Percentiles rank a stretch among this genome's conserved stretches.
Conservation (phyloP, 2,888 invertebrate species). For the Amblyjoppa fuscipennis region DNA sequence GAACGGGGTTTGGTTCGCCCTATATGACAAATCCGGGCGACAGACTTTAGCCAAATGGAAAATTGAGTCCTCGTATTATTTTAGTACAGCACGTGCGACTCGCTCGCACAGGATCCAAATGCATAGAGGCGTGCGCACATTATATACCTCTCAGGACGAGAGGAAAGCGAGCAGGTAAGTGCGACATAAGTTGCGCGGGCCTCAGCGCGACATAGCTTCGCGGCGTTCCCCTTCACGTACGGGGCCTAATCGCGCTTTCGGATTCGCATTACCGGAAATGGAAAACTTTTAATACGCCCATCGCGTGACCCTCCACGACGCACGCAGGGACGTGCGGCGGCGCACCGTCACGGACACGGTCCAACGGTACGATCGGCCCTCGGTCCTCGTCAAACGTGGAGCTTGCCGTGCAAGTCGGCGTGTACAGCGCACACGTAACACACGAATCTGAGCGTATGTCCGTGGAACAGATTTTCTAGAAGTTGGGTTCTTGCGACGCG, state of each 20-base stretch:
- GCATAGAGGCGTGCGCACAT: conserved; percentile 20
- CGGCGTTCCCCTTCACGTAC: conserved; percentile 53
- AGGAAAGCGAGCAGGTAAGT: conserved; percentile 8
- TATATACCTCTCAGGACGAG: conserved; percentile 13
- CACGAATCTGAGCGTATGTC: background rate
- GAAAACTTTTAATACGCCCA: conserved; percentile 75
- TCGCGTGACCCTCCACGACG: conserved; percentile 58
- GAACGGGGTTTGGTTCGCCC: conserved; percentile 52
- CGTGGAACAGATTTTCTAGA: conserved; percentile 23
- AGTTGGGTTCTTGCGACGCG: conserved; percentile 16
- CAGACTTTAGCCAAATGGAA: conserved; percentile 77
- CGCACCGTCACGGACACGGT: conserved; percentile 26
- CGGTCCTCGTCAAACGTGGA: conserved; percentile 27
- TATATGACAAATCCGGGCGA: conserved; percentile 47
- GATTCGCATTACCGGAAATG: conserved; percentile 79
- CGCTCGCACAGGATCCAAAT: background rate
- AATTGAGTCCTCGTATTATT: conserved; percentile 82
- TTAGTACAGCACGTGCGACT: conserved; percentile 79
- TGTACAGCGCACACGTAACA: background rate
- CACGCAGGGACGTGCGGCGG: conserved; percentile 12
- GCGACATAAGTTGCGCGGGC: background rate
- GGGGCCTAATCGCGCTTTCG: conserved; percentile 74
- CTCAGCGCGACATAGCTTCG: background rate
- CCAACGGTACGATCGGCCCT: conserved; percentile 3
- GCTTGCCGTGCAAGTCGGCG: background rate